Base-by-base conservation (phyloP, 2,797 vertebrate species). In the Hozukius guyotensis region DNA sequence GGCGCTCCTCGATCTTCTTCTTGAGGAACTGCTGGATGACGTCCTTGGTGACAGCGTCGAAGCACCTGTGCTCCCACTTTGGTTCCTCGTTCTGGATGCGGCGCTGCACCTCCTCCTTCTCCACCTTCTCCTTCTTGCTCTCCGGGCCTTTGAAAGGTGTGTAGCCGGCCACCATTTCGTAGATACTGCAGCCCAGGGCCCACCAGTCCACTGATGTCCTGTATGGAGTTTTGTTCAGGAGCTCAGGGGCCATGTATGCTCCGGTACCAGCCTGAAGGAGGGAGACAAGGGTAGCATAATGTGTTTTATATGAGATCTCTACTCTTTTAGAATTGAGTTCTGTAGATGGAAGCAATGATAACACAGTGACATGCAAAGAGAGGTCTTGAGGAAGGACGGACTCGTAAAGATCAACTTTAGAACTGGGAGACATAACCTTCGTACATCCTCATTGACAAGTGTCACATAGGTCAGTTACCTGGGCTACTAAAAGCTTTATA, bases 161-260 rank as follows among this genome's bases (percentile, higher is more conserved):
- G 92, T 97, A 95, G 27, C 96, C 98, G 5, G 97, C 97, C 81
- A 99, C 90, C 97, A 99, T 99, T 91, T 99, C 98, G 68, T 98
- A 99, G 91, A 99, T 97, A 88, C 96, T 97, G 92, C 97, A 97
- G 16, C 98, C 98, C 94, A 98, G 93, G 25, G 97, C 96, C 96
- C 98, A 99, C 98, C 98, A 99, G 94, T 99, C 98, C 93, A 98
- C 97, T 0, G 98, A 96, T 25, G 96, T 97, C 90, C 95, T 93
- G 93, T 99, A 99, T 2, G 93, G 95, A 13, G 93, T 96, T 20
- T 98, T 97, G 52, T 72, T 96, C 67, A 99, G 93, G 86, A 99
- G 92, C 92, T 99, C 98, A 0, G 98, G 98, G 84, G 98, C 97
- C 98, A 99, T 98, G 84, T 99, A 99, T 1, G 97, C 96, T 68